phyloP scores from a whole-genome alignment of 2,888 invertebrate genomes.

The Cerastis rubricosa region DNA sequence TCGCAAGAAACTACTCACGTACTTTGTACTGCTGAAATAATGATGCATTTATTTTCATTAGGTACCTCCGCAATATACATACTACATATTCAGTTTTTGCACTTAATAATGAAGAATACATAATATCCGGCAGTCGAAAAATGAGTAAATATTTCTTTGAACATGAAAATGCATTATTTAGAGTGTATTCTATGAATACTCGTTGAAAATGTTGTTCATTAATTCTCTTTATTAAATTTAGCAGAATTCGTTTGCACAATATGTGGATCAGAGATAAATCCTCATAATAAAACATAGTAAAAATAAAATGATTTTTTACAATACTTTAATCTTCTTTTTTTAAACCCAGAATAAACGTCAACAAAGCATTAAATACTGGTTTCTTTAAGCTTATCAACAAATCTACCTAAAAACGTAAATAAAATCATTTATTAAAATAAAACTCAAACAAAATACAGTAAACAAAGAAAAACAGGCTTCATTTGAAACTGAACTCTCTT shows the following conservation, averaged over 20 bases:
- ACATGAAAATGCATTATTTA: not conserved
- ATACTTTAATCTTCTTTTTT: not conserved
- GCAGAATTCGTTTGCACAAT: not conserved
- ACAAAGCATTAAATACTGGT: not conserved
- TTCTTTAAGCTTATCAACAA: not conserved
- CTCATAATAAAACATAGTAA: not conserved
- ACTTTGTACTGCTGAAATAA: not conserved
- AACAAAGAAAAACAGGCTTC: slow-evolving; percentile 8
- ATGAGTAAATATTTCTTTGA: not conserved
- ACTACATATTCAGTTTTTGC: not conserved
- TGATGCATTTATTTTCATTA: not conserved
- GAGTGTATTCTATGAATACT: not conserved
- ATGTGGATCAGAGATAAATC: not conserved
- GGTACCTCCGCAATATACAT: not conserved
- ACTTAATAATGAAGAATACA: not conserved
- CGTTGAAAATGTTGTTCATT: not conserved
- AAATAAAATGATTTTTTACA: not conserved
- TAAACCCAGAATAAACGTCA: not conserved
- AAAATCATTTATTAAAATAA: slow-evolving; percentile 13
- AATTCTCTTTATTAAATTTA: not conserved
- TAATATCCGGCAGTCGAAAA: not conserved
- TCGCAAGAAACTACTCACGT: not conserved
- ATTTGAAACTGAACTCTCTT: slow-evolving; percentile 9
- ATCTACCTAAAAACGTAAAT: not conserved
- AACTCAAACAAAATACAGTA: not conserved